Base-by-base conservation (phyloP, 2,888 invertebrate species). In the Eucriotettix oculatus region DNA sequence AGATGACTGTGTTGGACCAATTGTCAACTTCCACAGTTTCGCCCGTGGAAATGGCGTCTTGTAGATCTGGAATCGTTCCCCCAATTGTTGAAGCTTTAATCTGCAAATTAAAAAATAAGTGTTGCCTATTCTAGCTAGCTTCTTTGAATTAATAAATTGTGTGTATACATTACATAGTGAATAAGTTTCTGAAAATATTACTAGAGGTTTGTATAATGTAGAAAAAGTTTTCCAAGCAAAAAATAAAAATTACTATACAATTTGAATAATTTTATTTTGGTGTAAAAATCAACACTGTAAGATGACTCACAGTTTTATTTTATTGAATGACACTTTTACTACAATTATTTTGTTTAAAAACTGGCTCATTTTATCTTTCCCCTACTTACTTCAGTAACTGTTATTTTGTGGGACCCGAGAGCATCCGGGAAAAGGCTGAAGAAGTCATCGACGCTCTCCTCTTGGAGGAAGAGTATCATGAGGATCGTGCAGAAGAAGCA, bases 401-500 rank as follows among this genome's bases (percentile, higher is more conserved):
- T 67, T 44, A 73, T 62, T 16, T 67, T 67, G 61, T 72, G 71
- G 7, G 53, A 58, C 5, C 58, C 61, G 61, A 70, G 69, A 10
- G 66, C 64, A 10, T 60, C 56, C 5, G 61, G 44, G 59, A 70
- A 67, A 42, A 62, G 54, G 5, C 65, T 66, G 56, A 71, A 66
- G 56, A 74, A 71, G 10, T 16, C 9, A 14, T 40, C 42, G 0
- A 65, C 58, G 11, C 67, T 64, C 43, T 69, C 68, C 52, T 71
- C 64, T 52, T 69, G 69, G 61, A 73, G 66, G 62, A 69, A 69
- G 61, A 84, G 74, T 58, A 84, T 81, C 10, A 83, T 68, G 55
- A 88, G 69, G 66, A 83, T 81, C 62, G 81, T 78, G 1, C 75
- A 66, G 64, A 87, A 79, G 68, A 93, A 93, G 5, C 88, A 71